Base-by-base conservation (phyloP, 2,113 vertebrate genomes). In the Prionailurus bengalensis region DNA sequence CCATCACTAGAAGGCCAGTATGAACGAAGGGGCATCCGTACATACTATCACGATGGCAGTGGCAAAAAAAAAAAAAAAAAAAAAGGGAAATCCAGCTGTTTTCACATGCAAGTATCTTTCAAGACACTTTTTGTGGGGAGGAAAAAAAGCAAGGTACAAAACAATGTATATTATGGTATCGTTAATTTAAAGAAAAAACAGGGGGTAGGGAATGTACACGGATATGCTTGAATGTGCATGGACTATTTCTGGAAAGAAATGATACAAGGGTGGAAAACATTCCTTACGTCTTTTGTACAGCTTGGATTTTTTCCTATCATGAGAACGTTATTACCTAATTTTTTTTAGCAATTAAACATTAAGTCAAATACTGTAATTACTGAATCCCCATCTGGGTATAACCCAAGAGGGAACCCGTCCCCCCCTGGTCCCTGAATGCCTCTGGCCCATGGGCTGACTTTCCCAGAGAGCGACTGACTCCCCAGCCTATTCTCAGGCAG, bases 1-100 rank as follows among this genome's bases (percentile, higher is more conserved):
- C 39, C 3, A 4, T 88, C 53, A 61, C 71, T 48, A 17, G 31
- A 78, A 68, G 36, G 68, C 33, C 4, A 74, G 16, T 19, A 25
- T 42, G 39, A 66, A 25, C 5, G 16, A 82, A 61, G 68, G 31
- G 5, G 7, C 4, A n/a, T 45, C 7, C 33, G 17, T 5, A 45
- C 25, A 19, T 4, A 42, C 3, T 8, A 9, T 19, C 71, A 80
- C 6, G 0, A 13, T 0, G 45, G n/a, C 1, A 5, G 48, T 2
- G 36, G 89, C 9, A 21, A 45, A 42, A 63, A 9, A 76, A 74
- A 51, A 9, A 51, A 25, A 66, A 61, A 63, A 19, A 19, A 61
- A 23, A 23, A 5, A 21, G 3, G 15, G 39, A 6, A 36, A 17
- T 19, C 53, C 25, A 58, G 33, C 39, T 80, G 7, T 53, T 74